Evolutionary conservation across 2,888 invertebrate genomes (phyloP).

Genomic region (Eupithecia dodoneata): DNA sequence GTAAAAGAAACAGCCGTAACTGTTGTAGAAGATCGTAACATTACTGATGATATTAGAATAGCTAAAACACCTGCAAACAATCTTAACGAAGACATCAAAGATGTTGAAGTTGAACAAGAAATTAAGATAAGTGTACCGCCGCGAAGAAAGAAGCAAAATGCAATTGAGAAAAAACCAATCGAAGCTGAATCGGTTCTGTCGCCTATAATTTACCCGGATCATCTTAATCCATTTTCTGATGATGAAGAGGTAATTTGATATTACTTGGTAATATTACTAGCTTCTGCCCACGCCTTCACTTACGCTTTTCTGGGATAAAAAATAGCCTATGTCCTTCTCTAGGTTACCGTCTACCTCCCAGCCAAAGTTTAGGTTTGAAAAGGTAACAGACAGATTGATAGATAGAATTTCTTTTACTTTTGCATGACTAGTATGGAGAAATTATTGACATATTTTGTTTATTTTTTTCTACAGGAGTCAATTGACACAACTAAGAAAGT

Average conservation of each 20-base stretch:
- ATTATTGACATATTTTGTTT: not conserved
- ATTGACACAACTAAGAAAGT: conserved; percentile 59
- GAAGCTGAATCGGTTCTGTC: conserved; percentile 44
- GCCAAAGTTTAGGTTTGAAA: not conserved
- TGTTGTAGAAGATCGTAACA: conserved; percentile 59
- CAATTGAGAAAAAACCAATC: conserved; percentile 52
- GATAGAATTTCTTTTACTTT: not conserved
- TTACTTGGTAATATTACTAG: not conserved
- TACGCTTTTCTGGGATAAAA: not conserved
- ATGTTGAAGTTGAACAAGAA: conserved; percentile 57
- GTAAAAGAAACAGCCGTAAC: conserved; percentile 40
- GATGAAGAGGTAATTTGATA: conserved; percentile 65
- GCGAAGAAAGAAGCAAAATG: conserved; percentile 69
- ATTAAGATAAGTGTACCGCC: conserved; percentile 74
- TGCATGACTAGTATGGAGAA: not conserved
- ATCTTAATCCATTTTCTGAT: conserved; percentile 93
- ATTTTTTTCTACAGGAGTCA: conserved; percentile 28
- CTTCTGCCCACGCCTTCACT: not conserved
- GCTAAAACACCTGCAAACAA: conserved; percentile 55
- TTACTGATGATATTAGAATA: conserved; percentile 75
- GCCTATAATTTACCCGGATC: conserved; percentile 86
- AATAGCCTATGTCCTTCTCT: not conserved
- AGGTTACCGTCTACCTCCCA: not conserved
- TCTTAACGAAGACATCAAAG: conserved; percentile 33
- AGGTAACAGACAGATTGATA: not conserved